Conservation (phyloP, 2,888 invertebrate genomes). For the Teleiodes luculella region DNA sequence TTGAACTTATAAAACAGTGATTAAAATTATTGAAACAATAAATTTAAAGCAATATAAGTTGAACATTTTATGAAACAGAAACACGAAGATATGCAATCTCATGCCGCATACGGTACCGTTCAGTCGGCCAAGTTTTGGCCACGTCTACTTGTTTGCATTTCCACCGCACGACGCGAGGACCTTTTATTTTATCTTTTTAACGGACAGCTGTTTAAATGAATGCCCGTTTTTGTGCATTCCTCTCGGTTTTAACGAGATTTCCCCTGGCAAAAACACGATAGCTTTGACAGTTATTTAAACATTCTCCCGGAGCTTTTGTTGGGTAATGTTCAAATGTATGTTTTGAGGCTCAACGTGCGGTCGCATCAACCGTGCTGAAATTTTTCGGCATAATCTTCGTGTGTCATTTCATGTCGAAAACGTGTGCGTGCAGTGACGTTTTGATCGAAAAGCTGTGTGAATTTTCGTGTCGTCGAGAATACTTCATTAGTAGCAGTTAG, state of each 20-base stretch:
- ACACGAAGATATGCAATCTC: slow-evolving; percentile 10
- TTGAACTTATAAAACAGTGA: neutral
- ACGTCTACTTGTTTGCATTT: slow-evolving; percentile 62
- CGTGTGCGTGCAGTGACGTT: slow-evolving; percentile 29
- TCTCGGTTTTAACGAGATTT: slow-evolving; percentile 61
- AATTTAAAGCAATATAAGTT: neutral
- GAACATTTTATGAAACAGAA: neutral
- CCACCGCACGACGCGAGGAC: slow-evolving; percentile 46
- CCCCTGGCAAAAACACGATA: slow-evolving; percentile 51
- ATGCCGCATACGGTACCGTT: slow-evolving; percentile 29
- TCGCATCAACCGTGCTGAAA: slow-evolving; percentile 22
- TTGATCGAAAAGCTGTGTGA: slow-evolving; percentile 33
- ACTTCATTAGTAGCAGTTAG: slow-evolving; percentile 52
- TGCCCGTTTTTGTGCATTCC: slow-evolving; percentile 60
- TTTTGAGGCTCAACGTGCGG: slow-evolving; percentile 38
- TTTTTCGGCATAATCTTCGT: slow-evolving; percentile 25
- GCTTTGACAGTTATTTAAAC: slow-evolving; percentile 63
- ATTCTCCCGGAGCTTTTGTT: slow-evolving; percentile 43
- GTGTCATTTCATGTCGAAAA: slow-evolving; percentile 27
- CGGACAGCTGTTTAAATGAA: slow-evolving; percentile 59
- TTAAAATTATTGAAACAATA: neutral
- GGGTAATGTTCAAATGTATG: slow-evolving; percentile 30
- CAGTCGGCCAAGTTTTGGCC: slow-evolving; percentile 39
- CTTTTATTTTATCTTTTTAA: slow-evolving; percentile 56
- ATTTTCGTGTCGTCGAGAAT: slow-evolving; percentile 34